Percentiles rank a stretch among this genome's conserved stretches.
These are phyloP conservation scores for Drosophila paulistorum DNA, from an alignment of 1,140 invertebrate species.

Conservation along the genomic window DNA sequence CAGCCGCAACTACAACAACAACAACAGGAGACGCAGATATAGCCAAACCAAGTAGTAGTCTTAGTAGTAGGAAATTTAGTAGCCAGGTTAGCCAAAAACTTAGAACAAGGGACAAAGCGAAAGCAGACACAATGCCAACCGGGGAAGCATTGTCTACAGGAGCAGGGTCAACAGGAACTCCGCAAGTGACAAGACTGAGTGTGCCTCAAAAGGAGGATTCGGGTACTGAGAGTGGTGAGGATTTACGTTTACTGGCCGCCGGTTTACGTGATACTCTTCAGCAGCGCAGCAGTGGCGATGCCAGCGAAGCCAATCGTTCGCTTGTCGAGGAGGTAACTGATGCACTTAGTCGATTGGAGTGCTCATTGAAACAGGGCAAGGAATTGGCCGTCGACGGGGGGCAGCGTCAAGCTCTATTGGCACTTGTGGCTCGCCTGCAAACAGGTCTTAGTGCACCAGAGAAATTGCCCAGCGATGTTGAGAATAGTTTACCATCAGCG, in stretches of 20 bases:
- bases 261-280: slow-evolving; percentile 76
- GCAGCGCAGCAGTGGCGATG: slow-evolving; percentile 53
- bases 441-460: slow-evolving; percentile 86
- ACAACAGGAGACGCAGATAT: slow-evolving; percentile 26
- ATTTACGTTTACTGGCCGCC: slow-evolving; percentile 83
- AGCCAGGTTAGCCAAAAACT: slow-evolving; percentile 58
- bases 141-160: slow-evolving; percentile 7
- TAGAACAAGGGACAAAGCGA: slow-evolving; percentile 51
- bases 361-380: slow-evolving; percentile 86
- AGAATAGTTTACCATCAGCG: background rate
- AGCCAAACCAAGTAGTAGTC: background rate
- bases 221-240: slow-evolving; percentile 88
- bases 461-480: slow-evolving; percentile 66
- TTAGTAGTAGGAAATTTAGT: slow-evolving; percentile 61
- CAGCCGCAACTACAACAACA: slow-evolving; percentile 42
- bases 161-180: background rate
- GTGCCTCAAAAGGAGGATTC: slow-evolving; percentile 85
- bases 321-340: slow-evolving; percentile 91
- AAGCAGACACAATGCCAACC: slow-evolving; percentile 35
- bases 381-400: slow-evolving; percentile 84
- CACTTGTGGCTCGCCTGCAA: slow-evolving; percentile 90
- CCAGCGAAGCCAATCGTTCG: slow-evolving; percentile 60
- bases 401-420: slow-evolving; percentile 87
- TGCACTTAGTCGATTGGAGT: slow-evolving; percentile 89
- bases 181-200: slow-evolving; percentile 61